phyloP scores from a whole-genome alignment of 2,797 vertebrate species.

The Enteromius radiatus region DNA sequence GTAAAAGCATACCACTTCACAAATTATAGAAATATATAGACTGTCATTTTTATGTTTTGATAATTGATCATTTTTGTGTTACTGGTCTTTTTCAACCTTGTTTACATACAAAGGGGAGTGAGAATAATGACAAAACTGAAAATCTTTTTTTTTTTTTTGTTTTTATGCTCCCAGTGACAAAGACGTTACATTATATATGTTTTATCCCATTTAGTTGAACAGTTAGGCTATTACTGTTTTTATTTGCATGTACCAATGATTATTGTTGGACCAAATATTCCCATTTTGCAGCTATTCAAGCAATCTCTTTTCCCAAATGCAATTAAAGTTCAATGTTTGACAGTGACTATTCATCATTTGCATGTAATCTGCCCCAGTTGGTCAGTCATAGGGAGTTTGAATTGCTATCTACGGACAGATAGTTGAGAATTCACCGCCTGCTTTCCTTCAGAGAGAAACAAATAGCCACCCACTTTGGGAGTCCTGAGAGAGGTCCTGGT shows the following conservation, averaged over 20 bases:
- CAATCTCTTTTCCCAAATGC: constrained; percentile 54
- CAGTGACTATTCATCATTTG: constrained; percentile 45
- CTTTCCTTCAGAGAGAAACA: constrained; percentile 71
- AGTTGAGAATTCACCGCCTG: constrained; percentile 71
- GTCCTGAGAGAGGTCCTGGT: constrained; percentile 81
- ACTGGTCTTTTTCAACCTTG: neutral
- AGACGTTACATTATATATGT: neutral
- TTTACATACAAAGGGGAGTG: neutral
- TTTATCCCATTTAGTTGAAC: neutral
- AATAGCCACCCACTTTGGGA: constrained; percentile 76
- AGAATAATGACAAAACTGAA: neutral
- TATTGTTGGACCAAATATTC: neutral
- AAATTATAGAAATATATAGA: neutral
- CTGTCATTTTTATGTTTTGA: neutral
- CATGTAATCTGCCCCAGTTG: constrained; percentile 64
- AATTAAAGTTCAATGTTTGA: constrained; percentile 69
- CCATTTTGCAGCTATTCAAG: constrained; percentile 14
- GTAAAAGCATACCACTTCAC: constrained; percentile 70
- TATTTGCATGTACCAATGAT: constrained; percentile 7
- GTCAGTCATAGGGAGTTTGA: constrained; percentile 67
- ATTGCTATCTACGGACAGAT: constrained; percentile 70
- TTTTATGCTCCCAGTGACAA: neutral
- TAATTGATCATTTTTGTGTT: neutral
- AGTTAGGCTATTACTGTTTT: neutral
- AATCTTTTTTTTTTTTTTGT: neutral